Evolutionary conservation across 2,888 invertebrate species (phyloP).

Genomic region (Mythimna impura): DNA sequence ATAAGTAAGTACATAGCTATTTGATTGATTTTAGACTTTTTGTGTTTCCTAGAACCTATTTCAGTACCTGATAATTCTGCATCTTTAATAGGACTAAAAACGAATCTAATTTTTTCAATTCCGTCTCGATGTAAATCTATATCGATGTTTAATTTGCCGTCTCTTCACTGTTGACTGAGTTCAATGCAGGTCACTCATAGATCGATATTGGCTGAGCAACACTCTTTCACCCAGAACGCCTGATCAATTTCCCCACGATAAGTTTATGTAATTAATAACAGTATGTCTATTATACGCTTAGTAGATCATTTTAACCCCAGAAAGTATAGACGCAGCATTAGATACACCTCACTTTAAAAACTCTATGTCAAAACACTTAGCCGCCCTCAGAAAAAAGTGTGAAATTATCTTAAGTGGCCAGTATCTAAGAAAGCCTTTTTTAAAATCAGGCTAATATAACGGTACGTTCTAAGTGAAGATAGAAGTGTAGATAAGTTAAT

Average conservation of each 20-base stretch:
- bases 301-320: conserved; percentile 18
- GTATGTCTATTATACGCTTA: conserved; percentile 16
- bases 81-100: not conserved
- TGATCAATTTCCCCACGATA: conserved; percentile 19
- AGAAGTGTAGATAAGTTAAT: conserved; percentile 89
- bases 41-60: too few relatives aligned
- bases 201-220: not conserved
- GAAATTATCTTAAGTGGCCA: conserved; percentile 88
- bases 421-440: conserved; percentile 83
- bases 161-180: not conserved
- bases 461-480: conserved; percentile 89
- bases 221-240: not conserved
- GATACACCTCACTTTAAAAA: conserved; percentile 69
- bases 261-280: conserved; percentile 32
- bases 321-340: conserved; percentile 15
- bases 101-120: not conserved
- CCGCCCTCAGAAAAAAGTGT: conserved; percentile 83
- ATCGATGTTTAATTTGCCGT: not conserved
- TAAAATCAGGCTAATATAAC: conserved; percentile 86
- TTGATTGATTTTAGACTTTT: too few relatives aligned
- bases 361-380: conserved; percentile 83
- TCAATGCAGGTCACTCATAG: not conserved
- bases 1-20: too few relatives aligned
- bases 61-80: too few relatives aligned
- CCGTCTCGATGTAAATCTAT: not conserved